phyloP scores from a whole-genome alignment of 2,113 vertebrate genomes.

The Natator depressus region DNA sequence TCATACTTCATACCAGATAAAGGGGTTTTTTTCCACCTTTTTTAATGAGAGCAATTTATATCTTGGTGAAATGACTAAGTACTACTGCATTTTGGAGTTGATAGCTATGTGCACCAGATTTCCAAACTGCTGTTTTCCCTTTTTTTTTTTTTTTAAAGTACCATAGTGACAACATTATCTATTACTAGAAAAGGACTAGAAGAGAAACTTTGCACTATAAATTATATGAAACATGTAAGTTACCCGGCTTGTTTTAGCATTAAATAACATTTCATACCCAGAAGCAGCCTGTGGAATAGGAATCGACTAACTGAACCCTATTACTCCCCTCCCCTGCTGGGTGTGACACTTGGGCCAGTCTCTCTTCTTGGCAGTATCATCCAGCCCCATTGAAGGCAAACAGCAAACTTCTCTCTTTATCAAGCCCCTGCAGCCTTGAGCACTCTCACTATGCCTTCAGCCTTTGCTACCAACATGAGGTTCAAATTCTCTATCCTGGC shows the following conservation, averaged over 20 bases:
- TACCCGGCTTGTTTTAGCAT: not conserved
- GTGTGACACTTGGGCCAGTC: slow-evolving; percentile 49
- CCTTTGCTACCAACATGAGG: slow-evolving; percentile 88
- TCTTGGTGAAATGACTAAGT: not conserved
- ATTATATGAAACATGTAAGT: not conserved
- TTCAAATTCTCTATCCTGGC: slow-evolving; percentile 88
- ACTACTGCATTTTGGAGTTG: rapidly evolving
- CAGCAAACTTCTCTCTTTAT: slow-evolving; percentile 71
- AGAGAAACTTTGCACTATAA: not conserved
- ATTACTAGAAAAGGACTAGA: not conserved
- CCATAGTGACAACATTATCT: not conserved
- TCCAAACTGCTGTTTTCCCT: not conserved
- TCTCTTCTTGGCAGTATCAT: slow-evolving; percentile 24
- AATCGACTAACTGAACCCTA: not conserved
- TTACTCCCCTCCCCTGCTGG: slow-evolving; percentile 56
- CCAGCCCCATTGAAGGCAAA: slow-evolving; percentile 72
- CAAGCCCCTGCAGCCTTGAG: slow-evolving; percentile 64
- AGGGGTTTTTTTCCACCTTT: not conserved
- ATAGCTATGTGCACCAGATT: not conserved
- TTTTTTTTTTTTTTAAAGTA: not conserved
- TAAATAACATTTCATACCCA: not conserved
- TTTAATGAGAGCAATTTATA: not conserved
- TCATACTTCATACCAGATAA: not conserved
- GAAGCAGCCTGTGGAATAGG: not conserved
- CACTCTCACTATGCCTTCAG: slow-evolving; percentile 75